Base-by-base conservation (phyloP, 2,888 invertebrate genomes). In the Morpho helenor region DNA sequence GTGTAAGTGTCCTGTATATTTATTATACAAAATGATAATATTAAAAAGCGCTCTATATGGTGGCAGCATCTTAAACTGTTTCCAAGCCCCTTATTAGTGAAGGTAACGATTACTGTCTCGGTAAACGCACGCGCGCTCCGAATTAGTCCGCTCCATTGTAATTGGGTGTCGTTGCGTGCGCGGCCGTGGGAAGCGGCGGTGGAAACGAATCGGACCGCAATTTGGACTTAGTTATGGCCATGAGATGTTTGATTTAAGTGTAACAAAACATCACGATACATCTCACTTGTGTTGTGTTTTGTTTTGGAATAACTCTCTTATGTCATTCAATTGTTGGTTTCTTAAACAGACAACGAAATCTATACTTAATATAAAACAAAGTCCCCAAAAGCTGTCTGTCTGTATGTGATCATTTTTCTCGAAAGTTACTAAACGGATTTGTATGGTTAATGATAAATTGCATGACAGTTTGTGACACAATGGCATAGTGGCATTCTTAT, bases 181-280 rank as follows among this genome's bases (percentile, higher is more conserved):
- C 73, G 75, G 75, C 76, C 87, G 87, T 86, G 87, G 85, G 87
- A 87, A 86, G 67, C 75, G 68, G 67, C 75, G 74, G 82, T 78
- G 82, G 80, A 82, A 85, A 82, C 75, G 75, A 73, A 78, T 74
- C 73, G 75, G 75, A 76, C 70, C 68, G 77, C 77, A 76, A 80
- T 80, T 79, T 79, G 74, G 71, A 76, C 76, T 79, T 80, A 75
- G 83, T 78, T 80, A 82, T 79, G 78, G 75, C 77, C 73, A 72
- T 76, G 68, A 75, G 69, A 71, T 68, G 71, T 74, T 70, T 68
- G 67, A 65, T 63, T 68, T 66, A 61, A 60, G 61, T 65, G 65
- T 66, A 66, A 60, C 62, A 65, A 60, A 65, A 63, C 53, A 60
- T 56, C 59, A 62, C 57, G 60, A 61, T 52, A 49, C 60, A 48